Evolutionary conservation across 1,140 invertebrate species (phyloP).

Genomic region (Uloborus diversus): DNA sequence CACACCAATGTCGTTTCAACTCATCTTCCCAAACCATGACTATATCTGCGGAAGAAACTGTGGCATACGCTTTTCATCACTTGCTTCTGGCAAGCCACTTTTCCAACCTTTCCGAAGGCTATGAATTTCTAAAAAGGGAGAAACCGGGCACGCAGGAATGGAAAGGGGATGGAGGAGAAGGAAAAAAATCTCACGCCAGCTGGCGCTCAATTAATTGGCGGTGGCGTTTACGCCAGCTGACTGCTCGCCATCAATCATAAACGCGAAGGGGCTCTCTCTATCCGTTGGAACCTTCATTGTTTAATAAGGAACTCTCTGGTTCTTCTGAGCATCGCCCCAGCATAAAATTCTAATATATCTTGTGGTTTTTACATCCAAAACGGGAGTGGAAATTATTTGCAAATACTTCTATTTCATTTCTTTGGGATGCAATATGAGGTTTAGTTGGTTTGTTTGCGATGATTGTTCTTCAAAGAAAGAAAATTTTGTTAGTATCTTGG

Average conservation of each 20-base stretch:
- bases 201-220: slow-evolving; percentile 54
- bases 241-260: slow-evolving; percentile 46
- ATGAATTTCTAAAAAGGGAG: slow-evolving; percentile 49
- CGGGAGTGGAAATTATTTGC: no score
- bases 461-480: no score
- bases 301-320: slow-evolving; percentile 39
- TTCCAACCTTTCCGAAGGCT: slow-evolving; percentile 1
- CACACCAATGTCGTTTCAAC: no score
- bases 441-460: no score
- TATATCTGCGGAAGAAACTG: not conserved
- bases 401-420: no score
- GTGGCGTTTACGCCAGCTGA: slow-evolving; percentile 50
- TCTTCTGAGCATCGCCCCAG: not conserved
- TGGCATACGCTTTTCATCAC: no score
- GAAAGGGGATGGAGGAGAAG: slow-evolving; percentile 2
- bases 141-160: not conserved
- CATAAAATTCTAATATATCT: not conserved
- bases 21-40: no score
- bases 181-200: slow-evolving; percentile 6
- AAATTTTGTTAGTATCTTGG: no score
- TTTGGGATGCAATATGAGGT: no score
- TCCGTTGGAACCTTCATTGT: slow-evolving; percentile 22
- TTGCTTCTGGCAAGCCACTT: no score
- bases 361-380: no score
- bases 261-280: slow-evolving; percentile 4